phyloP scores from a whole-genome alignment of 2,888 invertebrate genomes.

The Drosophila tripunctata region DNA sequence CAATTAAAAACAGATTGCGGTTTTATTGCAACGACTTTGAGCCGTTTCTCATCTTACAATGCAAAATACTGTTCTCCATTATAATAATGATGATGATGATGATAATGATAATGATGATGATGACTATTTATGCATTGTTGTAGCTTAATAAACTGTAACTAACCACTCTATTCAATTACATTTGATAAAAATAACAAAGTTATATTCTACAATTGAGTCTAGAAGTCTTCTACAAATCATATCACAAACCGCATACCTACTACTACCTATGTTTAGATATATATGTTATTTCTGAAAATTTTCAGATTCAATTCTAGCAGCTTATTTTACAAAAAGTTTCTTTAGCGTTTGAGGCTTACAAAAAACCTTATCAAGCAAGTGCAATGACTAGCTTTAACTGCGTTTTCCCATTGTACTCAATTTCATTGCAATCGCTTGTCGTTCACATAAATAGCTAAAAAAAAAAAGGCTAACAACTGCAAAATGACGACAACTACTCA shows the following conservation, averaged over 20 bases:
- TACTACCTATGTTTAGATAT: too few species aligned
- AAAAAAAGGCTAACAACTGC: not conserved
- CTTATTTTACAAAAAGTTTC: too few species aligned
- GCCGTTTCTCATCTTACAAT: slow-evolving; percentile 71
- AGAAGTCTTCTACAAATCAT: too few species aligned
- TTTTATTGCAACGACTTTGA: slow-evolving; percentile 70
- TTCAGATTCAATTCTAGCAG: too few species aligned
- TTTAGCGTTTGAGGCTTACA: too few species aligned
- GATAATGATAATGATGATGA: slow-evolving; percentile 14
- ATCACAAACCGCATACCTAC: too few species aligned
- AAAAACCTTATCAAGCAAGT: too few species aligned
- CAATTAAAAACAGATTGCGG: slow-evolving; percentile 74
- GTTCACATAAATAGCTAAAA: slow-evolving; percentile 8
- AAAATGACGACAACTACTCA: slow-evolving; percentile 2
- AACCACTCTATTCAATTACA: not conserved
- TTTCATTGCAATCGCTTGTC: slow-evolving; percentile 7
- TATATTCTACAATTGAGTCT: not conserved
- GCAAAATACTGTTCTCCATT: too few species aligned
- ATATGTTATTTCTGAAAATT: too few species aligned
- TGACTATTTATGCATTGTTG: not conserved
- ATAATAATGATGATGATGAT: too few species aligned
- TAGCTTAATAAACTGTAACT: slow-evolving; percentile 9
- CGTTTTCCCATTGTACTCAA: not conserved
- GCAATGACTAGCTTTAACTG: not conserved
- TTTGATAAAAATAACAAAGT: not conserved